phyloP scores from a whole-genome alignment of 2,797 vertebrate species.

The Onychomys leucogaster region DNA sequence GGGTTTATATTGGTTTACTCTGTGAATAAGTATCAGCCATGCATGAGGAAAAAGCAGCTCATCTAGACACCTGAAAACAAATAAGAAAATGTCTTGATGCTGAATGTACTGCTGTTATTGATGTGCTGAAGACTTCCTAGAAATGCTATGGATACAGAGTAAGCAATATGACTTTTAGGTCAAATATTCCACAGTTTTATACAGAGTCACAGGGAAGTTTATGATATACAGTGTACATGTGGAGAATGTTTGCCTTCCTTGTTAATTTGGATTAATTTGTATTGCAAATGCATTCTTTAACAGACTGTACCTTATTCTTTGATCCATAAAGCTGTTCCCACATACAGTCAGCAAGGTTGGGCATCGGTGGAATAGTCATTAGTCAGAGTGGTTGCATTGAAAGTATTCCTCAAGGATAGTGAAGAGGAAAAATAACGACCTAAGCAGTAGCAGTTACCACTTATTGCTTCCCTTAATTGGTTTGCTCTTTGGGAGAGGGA shows the following conservation, averaged over 20 bases:
- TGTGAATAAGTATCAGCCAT: neutral
- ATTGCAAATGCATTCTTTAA: constrained; percentile 69
- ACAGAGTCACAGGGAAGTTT: constrained; percentile 46
- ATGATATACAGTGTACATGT: neutral
- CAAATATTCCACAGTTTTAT: neutral
- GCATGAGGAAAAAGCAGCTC: neutral
- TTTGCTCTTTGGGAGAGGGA: neutral
- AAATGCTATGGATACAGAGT: neutral
- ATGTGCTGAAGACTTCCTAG: neutral
- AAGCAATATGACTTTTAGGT: neutral
- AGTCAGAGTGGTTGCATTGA: constrained; percentile 48
- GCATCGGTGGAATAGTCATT: neutral
- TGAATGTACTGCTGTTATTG: neutral
- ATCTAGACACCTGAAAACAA: neutral
- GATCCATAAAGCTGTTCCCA: neutral
- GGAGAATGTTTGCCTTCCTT: constrained; percentile 32
- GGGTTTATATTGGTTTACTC: neutral
- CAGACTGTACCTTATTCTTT: neutral
- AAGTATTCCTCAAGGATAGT: constrained; percentile 34
- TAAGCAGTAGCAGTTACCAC: constrained; percentile 67
- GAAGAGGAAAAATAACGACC: constrained; percentile 76
- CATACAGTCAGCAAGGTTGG: neutral
- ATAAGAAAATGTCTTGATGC: neutral
- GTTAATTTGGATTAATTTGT: constrained; percentile 71
- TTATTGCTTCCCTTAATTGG: constrained; percentile 17